Percentiles rank a stretch among this genome's conserved stretches.
Conservation (phyloP, 2,888 invertebrate genomes). For the Hetaerina titia region DNA sequence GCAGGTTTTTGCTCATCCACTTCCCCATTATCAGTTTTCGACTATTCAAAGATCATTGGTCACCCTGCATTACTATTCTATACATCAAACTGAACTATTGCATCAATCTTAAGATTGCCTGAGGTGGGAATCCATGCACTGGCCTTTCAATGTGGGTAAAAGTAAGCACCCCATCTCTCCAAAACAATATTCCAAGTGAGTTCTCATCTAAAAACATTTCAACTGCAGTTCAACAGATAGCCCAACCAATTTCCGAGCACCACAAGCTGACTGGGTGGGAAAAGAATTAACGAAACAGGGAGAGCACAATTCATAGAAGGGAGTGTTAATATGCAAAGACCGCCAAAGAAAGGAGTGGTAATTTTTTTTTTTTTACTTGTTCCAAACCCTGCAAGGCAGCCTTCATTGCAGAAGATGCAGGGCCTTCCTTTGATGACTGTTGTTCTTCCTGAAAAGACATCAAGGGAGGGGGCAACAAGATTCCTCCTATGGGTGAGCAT, state of each 20-base stretch:
- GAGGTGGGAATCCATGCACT: slow-evolving; percentile 1
- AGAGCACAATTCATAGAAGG: slow-evolving; percentile 37
- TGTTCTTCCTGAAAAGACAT: slow-evolving; percentile 58
- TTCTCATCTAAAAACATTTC: not conserved
- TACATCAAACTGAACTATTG: not conserved
- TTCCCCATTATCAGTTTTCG: not conserved
- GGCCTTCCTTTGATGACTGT: slow-evolving; percentile 61
- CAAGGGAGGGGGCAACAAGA: slow-evolving; percentile 45
- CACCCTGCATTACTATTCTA: not conserved
- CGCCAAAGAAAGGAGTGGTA: slow-evolving; percentile 49
- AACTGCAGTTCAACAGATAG: slow-evolving; percentile 43
- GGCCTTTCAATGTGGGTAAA: not conserved
- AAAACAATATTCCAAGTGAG: not conserved
- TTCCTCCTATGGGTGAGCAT: slow-evolving; percentile 11
- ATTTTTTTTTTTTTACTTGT: slow-evolving; percentile 52
- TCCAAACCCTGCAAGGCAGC: slow-evolving; percentile 67
- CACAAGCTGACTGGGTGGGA: slow-evolving; percentile 39
- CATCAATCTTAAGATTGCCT: not conserved
- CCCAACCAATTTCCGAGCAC: slow-evolving; percentile 19
- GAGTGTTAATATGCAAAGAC: slow-evolving; percentile 36
- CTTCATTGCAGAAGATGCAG: slow-evolving; percentile 56
- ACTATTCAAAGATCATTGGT: not conserved
- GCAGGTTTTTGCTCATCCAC: not conserved
- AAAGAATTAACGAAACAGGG: not conserved
- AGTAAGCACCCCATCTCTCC: not conserved